These are phyloP conservation scores for Oryzias melastigma DNA, from an alignment of 2,113 vertebrate genomes.

Conservation along the genomic window DNA sequence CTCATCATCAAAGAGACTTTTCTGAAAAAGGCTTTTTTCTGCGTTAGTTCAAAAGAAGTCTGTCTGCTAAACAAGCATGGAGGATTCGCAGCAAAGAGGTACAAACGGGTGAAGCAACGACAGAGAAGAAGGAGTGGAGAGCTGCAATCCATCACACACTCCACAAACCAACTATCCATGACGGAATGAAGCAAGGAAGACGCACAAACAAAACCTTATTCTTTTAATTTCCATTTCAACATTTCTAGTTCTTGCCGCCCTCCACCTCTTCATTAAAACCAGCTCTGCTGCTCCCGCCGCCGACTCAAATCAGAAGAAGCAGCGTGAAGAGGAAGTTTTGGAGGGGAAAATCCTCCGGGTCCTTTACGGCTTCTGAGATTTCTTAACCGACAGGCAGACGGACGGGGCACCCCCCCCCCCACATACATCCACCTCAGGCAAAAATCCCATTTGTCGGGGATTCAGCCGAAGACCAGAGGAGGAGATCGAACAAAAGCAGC, in stretches of 20 bases:
- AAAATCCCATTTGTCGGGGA: constrained; percentile 79
- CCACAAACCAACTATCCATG: constrained; percentile 75
- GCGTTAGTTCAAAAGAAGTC: constrained; percentile 65
- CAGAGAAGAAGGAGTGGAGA: constrained; percentile 56
- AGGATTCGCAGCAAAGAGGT: constrained; percentile 64
- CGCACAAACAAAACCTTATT: constrained; percentile 50
- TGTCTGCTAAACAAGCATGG: constrained; percentile 63
- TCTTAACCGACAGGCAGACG: constrained; percentile 38
- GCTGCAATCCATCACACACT: constrained; percentile 71
- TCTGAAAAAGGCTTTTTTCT: constrained; percentile 68
- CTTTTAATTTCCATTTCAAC: constrained; percentile 48
- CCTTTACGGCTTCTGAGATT: constrained; percentile 44
- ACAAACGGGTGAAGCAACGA: constrained; percentile 70
- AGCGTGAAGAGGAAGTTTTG: constrained; percentile 23
- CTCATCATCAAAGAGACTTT: constrained; percentile 71
- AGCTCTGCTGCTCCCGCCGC: constrained; percentile 54
- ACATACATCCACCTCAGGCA: constrained; percentile 55
- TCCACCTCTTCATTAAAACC: constrained; percentile 67
- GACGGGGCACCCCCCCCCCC: constrained; percentile 34
- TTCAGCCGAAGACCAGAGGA: constrained; percentile 73
- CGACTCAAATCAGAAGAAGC: constrained; percentile 57
- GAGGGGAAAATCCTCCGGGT: constrained; percentile 39
- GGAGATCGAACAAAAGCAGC: constrained; percentile 33
- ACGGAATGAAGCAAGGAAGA: constrained; percentile 63
- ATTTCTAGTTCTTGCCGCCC: constrained; percentile 41